Evolutionary conservation across 2,888 invertebrate species (phyloP).

Genomic region (Adelognathus sp.): DNA sequence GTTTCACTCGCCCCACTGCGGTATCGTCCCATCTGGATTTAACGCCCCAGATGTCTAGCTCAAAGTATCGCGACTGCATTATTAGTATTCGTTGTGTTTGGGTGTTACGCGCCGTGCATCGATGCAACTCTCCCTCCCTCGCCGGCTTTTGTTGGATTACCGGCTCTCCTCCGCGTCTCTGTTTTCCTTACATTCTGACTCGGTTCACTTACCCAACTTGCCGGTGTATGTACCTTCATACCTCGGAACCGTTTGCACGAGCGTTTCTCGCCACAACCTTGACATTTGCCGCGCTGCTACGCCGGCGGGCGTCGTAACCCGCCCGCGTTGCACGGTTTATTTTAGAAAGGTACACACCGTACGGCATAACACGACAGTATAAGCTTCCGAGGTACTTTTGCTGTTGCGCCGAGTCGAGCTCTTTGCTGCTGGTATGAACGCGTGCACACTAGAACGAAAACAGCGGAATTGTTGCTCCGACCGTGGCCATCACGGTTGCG

Average conservation of each 20-base stretch:
- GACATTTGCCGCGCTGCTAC: slow-evolving; percentile 68
- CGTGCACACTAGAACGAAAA: background rate
- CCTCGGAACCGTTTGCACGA: slow-evolving; percentile 13
- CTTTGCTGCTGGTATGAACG: slow-evolving; percentile 21
- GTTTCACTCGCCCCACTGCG: too few relatives aligned
- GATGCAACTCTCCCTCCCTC: too few relatives aligned
- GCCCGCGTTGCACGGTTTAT: slow-evolving; percentile 59
- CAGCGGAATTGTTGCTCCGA: slow-evolving; percentile 3
- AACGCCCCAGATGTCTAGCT: background rate
- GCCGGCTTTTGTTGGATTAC: background rate
- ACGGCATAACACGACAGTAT: slow-evolving; percentile 49
- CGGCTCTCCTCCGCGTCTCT: background rate
- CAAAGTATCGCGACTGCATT: background rate
- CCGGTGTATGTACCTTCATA: background rate
- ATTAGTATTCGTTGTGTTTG: background rate
- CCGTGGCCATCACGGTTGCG: background rate
- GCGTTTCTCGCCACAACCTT: slow-evolving; percentile 70
- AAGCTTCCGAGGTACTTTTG: slow-evolving; percentile 24
- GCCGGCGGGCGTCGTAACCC: slow-evolving; percentile 10
- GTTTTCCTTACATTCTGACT: background rate
- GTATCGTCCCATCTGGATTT: too few relatives aligned
- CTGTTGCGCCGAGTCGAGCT: slow-evolving; percentile 22
- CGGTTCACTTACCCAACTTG: slow-evolving; percentile 10
- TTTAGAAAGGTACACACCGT: slow-evolving; percentile 71
- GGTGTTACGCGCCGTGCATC: background rate